These are phyloP conservation scores for Nephrotoma appendiculata DNA, from an alignment of 2,888 invertebrate genomes.

Conservation along the genomic window DNA sequence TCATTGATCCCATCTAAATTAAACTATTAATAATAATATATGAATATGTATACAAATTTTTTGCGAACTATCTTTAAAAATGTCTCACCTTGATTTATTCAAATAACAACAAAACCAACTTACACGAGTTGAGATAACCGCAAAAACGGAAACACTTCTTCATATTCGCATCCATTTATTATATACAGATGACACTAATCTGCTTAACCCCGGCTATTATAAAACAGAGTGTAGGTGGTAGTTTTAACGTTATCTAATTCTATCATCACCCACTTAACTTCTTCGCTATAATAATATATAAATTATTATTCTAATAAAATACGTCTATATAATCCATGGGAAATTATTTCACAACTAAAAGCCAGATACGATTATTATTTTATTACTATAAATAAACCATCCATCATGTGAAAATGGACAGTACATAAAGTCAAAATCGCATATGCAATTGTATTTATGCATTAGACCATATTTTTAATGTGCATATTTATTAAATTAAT, in stretches of 20 bases:
- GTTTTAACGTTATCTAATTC: neutral
- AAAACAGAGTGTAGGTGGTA: neutral
- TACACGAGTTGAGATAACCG: neutral
- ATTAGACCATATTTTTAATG: neutral
- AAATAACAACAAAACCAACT: neutral
- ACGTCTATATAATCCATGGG: neutral
- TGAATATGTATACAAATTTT: neutral
- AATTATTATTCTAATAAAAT: neutral
- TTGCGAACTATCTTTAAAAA: neutral
- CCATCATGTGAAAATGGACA: neutral
- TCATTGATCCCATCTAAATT: neutral
- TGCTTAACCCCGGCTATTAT: neutral
- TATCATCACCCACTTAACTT: neutral
- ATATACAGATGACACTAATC: neutral
- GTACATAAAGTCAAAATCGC: neutral
- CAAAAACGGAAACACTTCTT: neutral
- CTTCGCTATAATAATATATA: neutral
- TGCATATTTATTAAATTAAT: neutral
- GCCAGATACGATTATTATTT: neutral
- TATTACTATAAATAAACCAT: neutral
- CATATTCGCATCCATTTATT: neutral
- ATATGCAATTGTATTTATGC: neutral
- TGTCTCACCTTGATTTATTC: neutral
- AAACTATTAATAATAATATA: neutral
- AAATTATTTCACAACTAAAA: neutral